A percentile compares a stretch with the other conserved stretches of the same genome.
Conservation (phyloP, 2,113 vertebrate genomes). For the Gnathonemus echidnorhynchus region DNA sequence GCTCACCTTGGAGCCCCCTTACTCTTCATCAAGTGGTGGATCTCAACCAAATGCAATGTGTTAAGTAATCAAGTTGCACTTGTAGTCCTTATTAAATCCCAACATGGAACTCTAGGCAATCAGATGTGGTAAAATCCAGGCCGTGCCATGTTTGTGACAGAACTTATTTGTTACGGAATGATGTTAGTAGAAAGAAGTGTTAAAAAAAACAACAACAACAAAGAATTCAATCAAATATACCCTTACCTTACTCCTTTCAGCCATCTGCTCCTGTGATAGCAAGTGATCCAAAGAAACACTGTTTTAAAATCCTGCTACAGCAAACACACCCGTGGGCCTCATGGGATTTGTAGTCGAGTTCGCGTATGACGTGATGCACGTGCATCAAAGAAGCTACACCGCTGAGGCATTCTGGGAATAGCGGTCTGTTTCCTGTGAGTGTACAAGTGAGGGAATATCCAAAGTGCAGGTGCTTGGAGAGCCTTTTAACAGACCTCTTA, state of each 20-base stretch:
- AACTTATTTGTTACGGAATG: slow-evolving; percentile 46
- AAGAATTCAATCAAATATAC: slow-evolving; percentile 28
- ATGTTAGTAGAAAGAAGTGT: slow-evolving; percentile 46
- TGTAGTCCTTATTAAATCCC: not conserved
- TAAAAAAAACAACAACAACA: slow-evolving; percentile 11
- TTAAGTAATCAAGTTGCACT: not conserved
- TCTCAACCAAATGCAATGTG: not conserved
- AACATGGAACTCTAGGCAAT: not conserved
- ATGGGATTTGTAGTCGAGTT: slow-evolving; percentile 2
- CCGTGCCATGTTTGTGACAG: slow-evolving; percentile 40
- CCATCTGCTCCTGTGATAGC: slow-evolving; percentile 68
- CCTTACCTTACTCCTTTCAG: slow-evolving; percentile 68
- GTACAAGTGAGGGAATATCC: not conserved
- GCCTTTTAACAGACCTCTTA: not conserved
- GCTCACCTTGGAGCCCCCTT: not conserved
- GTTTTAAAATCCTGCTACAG: slow-evolving; percentile 51
- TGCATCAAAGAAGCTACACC: not conserved
- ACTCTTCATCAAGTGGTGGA: not conserved
- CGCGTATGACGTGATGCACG: not conserved
- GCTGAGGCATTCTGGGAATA: not conserved
- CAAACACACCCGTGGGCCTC: not conserved
- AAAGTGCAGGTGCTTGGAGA: not conserved
- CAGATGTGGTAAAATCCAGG: slow-evolving; percentile 32
- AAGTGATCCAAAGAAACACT: slow-evolving; percentile 69
- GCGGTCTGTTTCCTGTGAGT: not conserved